Evolutionary conservation across 2,113 vertebrate species (phyloP).

Genomic region (Pitta sordida): DNA sequence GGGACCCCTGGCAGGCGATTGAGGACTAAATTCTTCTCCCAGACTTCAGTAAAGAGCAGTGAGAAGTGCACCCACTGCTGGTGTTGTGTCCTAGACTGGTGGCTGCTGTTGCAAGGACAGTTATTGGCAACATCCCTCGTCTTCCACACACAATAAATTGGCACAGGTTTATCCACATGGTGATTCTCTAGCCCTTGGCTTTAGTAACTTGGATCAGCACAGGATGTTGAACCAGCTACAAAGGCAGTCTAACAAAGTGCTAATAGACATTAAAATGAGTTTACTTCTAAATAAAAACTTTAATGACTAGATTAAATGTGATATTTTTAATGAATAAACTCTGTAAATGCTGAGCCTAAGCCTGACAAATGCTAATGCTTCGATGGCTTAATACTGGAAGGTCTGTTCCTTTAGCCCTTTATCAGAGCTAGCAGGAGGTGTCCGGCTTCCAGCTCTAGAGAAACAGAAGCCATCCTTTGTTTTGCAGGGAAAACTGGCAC

Average conservation of each 20-base stretch:
- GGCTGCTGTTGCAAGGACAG: neutral
- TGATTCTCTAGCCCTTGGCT: slow-evolving; percentile 2
- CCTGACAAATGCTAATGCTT: neutral
- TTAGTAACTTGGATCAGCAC: neutral
- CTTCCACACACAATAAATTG: neutral
- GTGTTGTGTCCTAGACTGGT: neutral
- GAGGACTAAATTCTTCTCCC: neutral
- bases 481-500: neutral
- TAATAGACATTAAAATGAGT: neutral
- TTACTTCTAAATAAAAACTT: neutral
- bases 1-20: neutral
- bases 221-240: neutral
- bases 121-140: neutral
- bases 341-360: neutral
- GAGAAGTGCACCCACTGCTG: neutral
- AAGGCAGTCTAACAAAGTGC: slow-evolving; percentile 4
- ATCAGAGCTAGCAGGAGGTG: neutral
- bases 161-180: neutral
- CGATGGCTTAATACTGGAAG: neutral
- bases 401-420: neutral
- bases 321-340: neutral
- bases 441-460: neutral
- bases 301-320: neutral
- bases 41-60: neutral
- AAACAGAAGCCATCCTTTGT: neutral